Evolutionary conservation across 2,888 invertebrate genomes (phyloP), one percentile per base, ranked within the genome.

Genomic region (Harpalus rubripes): DNA sequence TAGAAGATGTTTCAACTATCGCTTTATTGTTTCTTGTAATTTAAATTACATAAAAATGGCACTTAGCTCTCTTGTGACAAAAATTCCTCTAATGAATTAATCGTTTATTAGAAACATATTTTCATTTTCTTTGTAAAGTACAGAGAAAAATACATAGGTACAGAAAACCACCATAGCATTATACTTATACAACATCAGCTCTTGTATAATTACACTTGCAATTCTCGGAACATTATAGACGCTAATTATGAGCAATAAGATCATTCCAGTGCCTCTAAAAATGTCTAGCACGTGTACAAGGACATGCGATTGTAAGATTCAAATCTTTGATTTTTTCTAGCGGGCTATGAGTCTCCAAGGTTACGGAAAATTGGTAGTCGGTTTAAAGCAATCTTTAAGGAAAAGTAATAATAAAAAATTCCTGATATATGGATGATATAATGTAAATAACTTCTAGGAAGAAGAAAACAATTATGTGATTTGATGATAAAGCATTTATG

Each of bases 171-270:
- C 44, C 18, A 63, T 22, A 81, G 32, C 56, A 81, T 81, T 78
- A 84, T 39, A 59, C 26, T 81, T 78, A 84, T 58, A 59, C 26
- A 78, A 56, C 78, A 84, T 65, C 76, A 84, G 65, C 22, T 61
- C 63, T 74, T 76, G 78, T 84, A 61, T 84, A 84, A 84, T 84
- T 84, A 84, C 78, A 74, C 59, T 74, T 52, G 32, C 58, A 84
- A 84, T 84, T 84, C 84, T 65, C 6, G 59, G 84, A 84, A 84
- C 76, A 63, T 63, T 84, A 78, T 78, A 78, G 63, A 78, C 41
- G 78, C 63, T 84, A 84, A 84, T 84, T 84, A 84, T 65, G 65
- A 78, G 63, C 84, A 84, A 84, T 84, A 84, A 84, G 78, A 65
- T 84, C 61, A 65, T 18, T 15, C 12, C 84, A 84, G 84, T 8